Percentiles rank a stretch among this genome's conserved stretches.
Evolutionary conservation across 2,888 invertebrate genomes (phyloP).

Genomic region (Torymus texanus): DNA sequence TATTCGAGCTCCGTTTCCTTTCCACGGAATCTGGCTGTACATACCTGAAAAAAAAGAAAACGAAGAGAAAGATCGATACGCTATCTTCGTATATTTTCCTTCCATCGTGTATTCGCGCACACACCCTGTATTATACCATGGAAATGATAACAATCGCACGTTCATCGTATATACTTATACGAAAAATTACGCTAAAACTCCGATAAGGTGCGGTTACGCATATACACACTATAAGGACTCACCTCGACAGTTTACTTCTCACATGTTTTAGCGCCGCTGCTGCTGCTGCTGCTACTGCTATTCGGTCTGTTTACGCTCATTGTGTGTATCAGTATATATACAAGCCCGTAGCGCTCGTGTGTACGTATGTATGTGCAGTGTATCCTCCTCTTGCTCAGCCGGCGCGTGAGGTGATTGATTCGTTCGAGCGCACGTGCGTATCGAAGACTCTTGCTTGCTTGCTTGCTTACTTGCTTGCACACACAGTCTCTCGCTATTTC

Average conservation of each 20-base stretch:
- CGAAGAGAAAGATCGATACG: background rate
- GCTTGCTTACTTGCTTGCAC: background rate
- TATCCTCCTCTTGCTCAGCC: background rate
- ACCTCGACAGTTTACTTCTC: constrained; percentile 8
- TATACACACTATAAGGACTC: background rate
- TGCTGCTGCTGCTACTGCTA: no score
- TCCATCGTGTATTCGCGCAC: no score
- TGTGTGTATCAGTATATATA: no score
- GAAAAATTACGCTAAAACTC: no score
- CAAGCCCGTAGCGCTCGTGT: background rate
- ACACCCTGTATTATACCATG: no score
- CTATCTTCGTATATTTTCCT: background rate
- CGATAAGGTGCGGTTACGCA: no score
- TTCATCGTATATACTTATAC: no score
- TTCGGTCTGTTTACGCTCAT: no score
- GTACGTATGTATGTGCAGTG: no score
- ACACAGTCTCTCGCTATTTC: constrained; percentile 1
- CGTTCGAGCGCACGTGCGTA: constrained; percentile 37
- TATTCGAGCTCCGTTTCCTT: constrained; percentile 18
- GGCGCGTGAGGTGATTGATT: constrained; percentile 22
- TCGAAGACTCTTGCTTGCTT: constrained; percentile 19
- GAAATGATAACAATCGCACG: no score
- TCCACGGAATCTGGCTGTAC: background rate
- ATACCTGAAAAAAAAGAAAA: constrained; percentile 6
- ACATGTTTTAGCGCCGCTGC: background rate